A percentile compares a stretch with the other conserved stretches of the same genome.
Evolutionary conservation across 2,888 invertebrate species (phyloP).

Genomic region (Acleris laterana): DNA sequence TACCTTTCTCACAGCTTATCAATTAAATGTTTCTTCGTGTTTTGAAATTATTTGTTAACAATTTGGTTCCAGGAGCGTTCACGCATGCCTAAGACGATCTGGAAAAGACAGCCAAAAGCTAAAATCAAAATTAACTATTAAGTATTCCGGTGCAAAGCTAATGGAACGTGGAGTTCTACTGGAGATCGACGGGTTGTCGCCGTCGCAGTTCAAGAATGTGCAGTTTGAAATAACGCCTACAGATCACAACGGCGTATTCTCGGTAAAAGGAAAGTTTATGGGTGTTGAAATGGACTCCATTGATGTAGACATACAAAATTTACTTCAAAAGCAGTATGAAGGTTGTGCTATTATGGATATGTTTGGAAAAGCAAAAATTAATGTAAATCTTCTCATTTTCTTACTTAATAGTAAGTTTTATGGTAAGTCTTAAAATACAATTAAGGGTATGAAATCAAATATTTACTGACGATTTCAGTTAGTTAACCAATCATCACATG

Average conservation of each 20-base stretch:
- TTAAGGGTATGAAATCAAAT: conserved; percentile 2
- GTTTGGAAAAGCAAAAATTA: conserved; percentile 91
- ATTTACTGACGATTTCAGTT: not conserved
- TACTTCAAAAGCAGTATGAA: conserved; percentile 90
- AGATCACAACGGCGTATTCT: conserved; percentile 87
- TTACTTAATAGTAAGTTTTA: conserved; percentile 91
- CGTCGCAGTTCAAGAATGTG: conserved; percentile 89
- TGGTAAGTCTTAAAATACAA: conserved; percentile 70
- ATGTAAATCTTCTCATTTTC: conserved; percentile 90
- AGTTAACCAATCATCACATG: not conserved
- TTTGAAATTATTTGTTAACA: not conserved
- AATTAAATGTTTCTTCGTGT: not conserved
- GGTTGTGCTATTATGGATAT: conserved; percentile 90
- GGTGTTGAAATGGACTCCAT: conserved; percentile 90
- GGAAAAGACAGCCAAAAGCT: conserved; percentile 81
- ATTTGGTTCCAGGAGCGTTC: conserved; percentile 78
- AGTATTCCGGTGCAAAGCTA: conserved; percentile 88
- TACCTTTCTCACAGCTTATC: conserved; percentile 4
- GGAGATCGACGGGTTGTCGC: conserved; percentile 87
- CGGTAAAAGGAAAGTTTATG: conserved; percentile 89
- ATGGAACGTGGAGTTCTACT: conserved; percentile 89
- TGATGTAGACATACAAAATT: conserved; percentile 88
- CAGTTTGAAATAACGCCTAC: conserved; percentile 89
- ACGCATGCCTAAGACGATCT: conserved; percentile 76
- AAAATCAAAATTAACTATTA: conserved; percentile 84